Evolutionary conservation across 2,113 vertebrate species (phyloP), one percentile per base, ranked within the genome.

Genomic region (Xyrauchen texanus): DNA sequence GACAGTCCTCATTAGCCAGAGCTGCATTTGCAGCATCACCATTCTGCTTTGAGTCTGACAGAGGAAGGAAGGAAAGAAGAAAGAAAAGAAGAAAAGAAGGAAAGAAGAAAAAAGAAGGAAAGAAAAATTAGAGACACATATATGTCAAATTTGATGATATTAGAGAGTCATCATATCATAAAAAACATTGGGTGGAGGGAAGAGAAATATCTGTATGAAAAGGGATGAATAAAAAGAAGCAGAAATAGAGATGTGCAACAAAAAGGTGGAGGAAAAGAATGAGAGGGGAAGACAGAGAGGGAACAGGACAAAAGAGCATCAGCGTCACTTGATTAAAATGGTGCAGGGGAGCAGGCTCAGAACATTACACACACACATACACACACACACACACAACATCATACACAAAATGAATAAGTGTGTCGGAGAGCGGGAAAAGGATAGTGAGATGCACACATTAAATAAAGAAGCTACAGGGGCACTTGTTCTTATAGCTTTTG

Each of bases 1-100:
- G 98, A 89, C 98, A 99, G 94, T 99, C 98, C 94, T 99, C 98
- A 61, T 99, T 98, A 91, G 97, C 98, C 93, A 99, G 93, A 85
- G 98, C 97, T 67, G 98, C 96, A 69, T 96, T 98, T 88, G 97
- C 95, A 76, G 97, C 96, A 72, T 99, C 97, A 68, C 98, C 98
- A 80, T 99, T 99, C 93, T 96, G 95, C 94, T 99, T 99, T 86
- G 97, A 96, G 93, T 99, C 97, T 98, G 74, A 16, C 8, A 61
- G 47, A 12, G 46, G 2, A 49, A 34, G 21, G 53, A 57, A 63
- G 45, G n/a, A 55, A 47, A 42, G 46, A 53, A 53, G 65, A 34
- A 75, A 4, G 15, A 57, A 71, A 34, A 51, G 13, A 57, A 42
- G 15, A 21, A n/a, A 60, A 42, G 4, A 16, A 55, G 49, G 58